Evolutionary conservation across 2,797 vertebrate genomes (phyloP), one percentile per base, ranked within the genome.

Genomic region (Denticeps clupeoides): DNA sequence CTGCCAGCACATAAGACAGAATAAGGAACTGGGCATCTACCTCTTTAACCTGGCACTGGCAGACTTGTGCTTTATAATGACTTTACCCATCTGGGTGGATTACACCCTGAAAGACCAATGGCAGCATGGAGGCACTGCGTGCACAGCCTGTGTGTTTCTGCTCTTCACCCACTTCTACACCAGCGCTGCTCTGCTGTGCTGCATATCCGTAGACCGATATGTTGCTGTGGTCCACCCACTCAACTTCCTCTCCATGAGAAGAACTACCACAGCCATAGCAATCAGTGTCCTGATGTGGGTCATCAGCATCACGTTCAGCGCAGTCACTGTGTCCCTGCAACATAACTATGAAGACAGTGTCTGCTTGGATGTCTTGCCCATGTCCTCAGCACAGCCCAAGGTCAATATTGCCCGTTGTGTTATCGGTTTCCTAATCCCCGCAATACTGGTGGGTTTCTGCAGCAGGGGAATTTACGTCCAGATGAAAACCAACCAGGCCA

Each of bases 91-190:
- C 1, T 93, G 89, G 88, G 67, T 91, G 55, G 64, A 89, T 59
- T 91, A 81, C 28, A 69, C 79, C 7, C 75, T 78, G 71, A 55
- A 67, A 1, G 85, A 90, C 41, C 25, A 69, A 46, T 93, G 90
- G 91, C 49, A 7, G 1, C 51, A 81, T 2, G 70, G 85, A 1
- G 7, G 55, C 0, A 5, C 19, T 0, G 13, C 78, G 2, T 93
- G 90, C 59, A 26, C 68, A 21, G 15, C 80, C 1, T 84, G 74
- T 1, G 66, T 85, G 18, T 88, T 84, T 43, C 46, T 84, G 9
- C 82, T 77, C 12, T 84, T 82, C 55, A 78, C 83, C 28, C 93
- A 96, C 65, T 88, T 90, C 19, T 92, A 93, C 70, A 86, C 80
- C 55, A 90, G 89, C 2, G 77, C 87, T 0, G 78, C 76, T 0